Evolutionary conservation across 2,113 vertebrate genomes (phyloP).

Genomic region (Passer montanus): DNA sequence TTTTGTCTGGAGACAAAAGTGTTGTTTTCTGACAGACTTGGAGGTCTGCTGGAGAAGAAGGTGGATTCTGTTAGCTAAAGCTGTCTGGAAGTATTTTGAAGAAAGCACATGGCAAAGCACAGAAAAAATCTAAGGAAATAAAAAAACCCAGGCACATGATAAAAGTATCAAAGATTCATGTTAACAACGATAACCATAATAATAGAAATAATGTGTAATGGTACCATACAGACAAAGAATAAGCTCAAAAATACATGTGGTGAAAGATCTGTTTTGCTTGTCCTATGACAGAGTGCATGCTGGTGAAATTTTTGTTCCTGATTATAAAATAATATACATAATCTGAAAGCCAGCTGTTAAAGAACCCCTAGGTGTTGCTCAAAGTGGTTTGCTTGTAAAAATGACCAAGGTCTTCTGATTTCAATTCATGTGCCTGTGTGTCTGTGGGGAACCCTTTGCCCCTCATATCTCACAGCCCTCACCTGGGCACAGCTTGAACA

Average conservation of each 20-base stretch:
- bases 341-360: background rate
- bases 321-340: slow-evolving; percentile 8
- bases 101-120: background rate
- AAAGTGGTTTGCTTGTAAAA: background rate
- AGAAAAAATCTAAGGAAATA: background rate
- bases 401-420: background rate
- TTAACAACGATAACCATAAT: background rate
- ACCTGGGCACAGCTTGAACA: background rate
- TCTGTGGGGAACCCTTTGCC: background rate
- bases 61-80: background rate
- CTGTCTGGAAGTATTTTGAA: background rate
- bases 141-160: background rate
- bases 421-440: background rate
- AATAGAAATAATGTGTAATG: background rate
- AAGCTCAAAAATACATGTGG: slow-evolving; percentile 28
- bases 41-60: background rate
- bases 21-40: background rate
- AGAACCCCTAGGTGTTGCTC: background rate
- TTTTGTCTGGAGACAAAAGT: background rate
- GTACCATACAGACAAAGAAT: background rate
- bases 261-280: background rate
- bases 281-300: background rate
- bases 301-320: slow-evolving; percentile 13
- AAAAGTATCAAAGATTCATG: background rate
- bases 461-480: fast-evolving